Conservation (phyloP, 2,113 vertebrate genomes). For the Gadus macrocephalus region DNA sequence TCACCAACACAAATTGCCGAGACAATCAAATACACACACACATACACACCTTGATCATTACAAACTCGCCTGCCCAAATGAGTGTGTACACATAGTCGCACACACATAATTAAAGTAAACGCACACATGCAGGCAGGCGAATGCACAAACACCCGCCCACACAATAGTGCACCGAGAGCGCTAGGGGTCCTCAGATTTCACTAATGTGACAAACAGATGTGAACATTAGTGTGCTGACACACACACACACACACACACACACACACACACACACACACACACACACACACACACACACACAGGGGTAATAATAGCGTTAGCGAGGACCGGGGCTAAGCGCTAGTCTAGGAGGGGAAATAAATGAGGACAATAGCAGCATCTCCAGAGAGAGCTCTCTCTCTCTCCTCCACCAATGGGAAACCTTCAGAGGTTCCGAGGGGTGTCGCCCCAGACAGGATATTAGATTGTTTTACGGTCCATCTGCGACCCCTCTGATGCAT, state of each 20-base stretch:
- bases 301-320: slow-evolving; percentile 21
- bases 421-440: too few species aligned
- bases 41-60: neutral
- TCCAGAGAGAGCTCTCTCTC: too few species aligned
- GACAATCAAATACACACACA: slow-evolving; percentile 2
- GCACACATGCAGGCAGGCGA: neutral
- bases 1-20: neutral
- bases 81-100: neutral
- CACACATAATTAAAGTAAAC: slow-evolving; percentile 3
- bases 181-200: neutral
- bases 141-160: neutral
- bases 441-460: too few species aligned
- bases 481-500: too few species aligned
- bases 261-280: slow-evolving; percentile 7
- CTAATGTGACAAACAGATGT: slow-evolving; percentile 8
- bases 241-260: slow-evolving; percentile 21
- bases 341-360: slow-evolving; percentile 40
- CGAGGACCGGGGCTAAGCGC: slow-evolving; percentile 43
- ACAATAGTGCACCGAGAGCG: neutral
- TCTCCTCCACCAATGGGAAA: too few species aligned
- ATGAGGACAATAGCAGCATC: slow-evolving; percentile 29
- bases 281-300: slow-evolving; percentile 5
- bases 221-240: slow-evolving; percentile 48
- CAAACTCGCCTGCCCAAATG: neutral
- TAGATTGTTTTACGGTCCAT: too few species aligned